phyloP scores from a whole-genome alignment of 2,113 vertebrate species.

The Serinus canaria region DNA sequence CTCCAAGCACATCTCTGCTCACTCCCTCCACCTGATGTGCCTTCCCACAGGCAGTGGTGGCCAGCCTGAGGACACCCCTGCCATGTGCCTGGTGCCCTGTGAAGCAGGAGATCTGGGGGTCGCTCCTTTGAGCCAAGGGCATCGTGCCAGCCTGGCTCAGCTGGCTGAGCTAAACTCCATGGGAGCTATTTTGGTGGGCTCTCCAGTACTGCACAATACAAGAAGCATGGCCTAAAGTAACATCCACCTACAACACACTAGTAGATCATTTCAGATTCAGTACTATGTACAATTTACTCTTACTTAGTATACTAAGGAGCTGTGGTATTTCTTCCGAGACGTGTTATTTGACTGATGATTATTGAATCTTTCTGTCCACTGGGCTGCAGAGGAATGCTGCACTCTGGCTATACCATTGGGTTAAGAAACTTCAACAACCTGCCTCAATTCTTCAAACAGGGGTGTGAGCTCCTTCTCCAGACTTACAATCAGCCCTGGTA shows the following conservation, averaged over 20 bases:
- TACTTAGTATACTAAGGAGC: constrained; percentile 58
- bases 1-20: not conserved
- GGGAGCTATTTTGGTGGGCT: constrained; percentile 67
- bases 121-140: not conserved
- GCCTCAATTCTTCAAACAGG: constrained; percentile 90
- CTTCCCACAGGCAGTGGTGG: not conserved
- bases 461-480: constrained; percentile 93
- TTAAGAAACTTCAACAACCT: constrained; percentile 93
- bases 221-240: constrained; percentile 50
- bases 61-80: not conserved
- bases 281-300: constrained; percentile 59
- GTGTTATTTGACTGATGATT: constrained; percentile 39
- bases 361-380: constrained; percentile 46
- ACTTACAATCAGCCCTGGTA: constrained; percentile 90
- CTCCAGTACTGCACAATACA: constrained; percentile 48
- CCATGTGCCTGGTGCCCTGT: not conserved
- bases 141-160: not conserved
- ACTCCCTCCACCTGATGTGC: not conserved
- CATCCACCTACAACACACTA: constrained; percentile 54
- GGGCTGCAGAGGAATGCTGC: constrained; percentile 33
- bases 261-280: constrained; percentile 59
- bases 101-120: not conserved
- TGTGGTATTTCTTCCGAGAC: not conserved
- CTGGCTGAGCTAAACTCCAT: constrained; percentile 67
- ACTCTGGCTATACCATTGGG: not conserved